phyloP scores from a whole-genome alignment of 2,113 vertebrate genomes.

The Hyperoodon ampullatus region DNA sequence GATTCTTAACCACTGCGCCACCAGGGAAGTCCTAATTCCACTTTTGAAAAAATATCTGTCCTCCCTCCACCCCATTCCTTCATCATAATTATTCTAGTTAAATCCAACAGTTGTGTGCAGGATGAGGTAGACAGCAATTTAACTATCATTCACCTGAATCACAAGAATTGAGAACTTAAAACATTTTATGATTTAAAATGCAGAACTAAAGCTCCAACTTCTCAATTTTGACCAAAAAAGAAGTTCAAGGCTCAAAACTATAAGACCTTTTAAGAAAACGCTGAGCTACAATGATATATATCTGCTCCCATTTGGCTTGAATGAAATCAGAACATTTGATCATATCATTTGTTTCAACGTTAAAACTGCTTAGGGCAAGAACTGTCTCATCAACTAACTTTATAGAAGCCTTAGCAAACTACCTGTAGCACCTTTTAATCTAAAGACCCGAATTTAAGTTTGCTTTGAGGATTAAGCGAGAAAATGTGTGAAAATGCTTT shows the following conservation, averaged over 20 bases:
- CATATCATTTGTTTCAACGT: conserved; percentile 29
- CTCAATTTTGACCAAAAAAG: neutral
- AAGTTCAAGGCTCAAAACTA: conserved; percentile 16
- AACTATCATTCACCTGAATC: neutral
- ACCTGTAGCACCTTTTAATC: neutral
- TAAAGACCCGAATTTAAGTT: neutral
- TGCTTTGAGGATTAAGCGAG: neutral
- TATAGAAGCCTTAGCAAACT: neutral
- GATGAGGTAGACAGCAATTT: neutral
- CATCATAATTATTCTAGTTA: neutral
- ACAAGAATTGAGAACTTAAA: conserved; percentile 1
- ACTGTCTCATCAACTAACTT: neutral
- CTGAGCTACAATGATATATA: conserved; percentile 2
- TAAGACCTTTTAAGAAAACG: conserved; percentile 34
- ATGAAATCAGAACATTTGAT: conserved; percentile 43
- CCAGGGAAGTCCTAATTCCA: neutral
- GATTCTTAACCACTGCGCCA: too few species aligned
- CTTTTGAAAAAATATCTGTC: neutral
- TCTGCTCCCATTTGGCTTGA: neutral
- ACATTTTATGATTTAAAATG: conserved; percentile 9
- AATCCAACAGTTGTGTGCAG: neutral
- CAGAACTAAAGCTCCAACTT: conserved; percentile 36
- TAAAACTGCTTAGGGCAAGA: neutral
- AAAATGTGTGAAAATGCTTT: conserved; percentile 11
- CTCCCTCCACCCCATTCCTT: neutral